Conservation (phyloP, 53 echinoderm and acorn worm genomes). For the Echinometra lucunter region DNA sequence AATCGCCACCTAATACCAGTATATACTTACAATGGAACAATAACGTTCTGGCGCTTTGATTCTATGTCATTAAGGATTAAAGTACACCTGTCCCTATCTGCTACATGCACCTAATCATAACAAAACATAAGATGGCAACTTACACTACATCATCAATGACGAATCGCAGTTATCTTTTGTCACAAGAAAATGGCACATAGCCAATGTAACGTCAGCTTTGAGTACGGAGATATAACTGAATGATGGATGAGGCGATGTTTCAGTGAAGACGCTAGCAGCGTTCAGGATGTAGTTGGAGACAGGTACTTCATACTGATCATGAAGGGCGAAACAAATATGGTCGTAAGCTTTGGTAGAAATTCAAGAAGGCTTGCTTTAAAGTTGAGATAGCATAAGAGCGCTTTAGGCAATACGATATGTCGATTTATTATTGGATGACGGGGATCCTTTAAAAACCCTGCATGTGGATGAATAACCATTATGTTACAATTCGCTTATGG, state of each 20-base stretch:
- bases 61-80: neutral
- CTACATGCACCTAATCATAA: neutral
- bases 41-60: neutral
- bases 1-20: no score
- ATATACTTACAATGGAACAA: no score
- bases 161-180: neutral
- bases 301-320: neutral
- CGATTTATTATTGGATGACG: neutral
- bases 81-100: neutral
- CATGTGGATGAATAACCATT: neutral
- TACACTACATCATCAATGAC: neutral
- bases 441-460: neutral
- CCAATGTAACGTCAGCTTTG: neutral
- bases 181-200: neutral
- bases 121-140: neutral
- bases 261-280: neutral
- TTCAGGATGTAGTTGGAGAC: neutral
- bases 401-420: neutral
- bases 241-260: slow-evolving; percentile 21
- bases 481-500: no score
- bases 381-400: neutral
- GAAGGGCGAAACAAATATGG: neutral
- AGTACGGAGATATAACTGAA: neutral
- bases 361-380: neutral
- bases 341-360: neutral